Evolutionary conservation across 2,888 invertebrate genomes (phyloP), one percentile per base, ranked within the genome.

Genomic region (Sympetrum striolatum): DNA sequence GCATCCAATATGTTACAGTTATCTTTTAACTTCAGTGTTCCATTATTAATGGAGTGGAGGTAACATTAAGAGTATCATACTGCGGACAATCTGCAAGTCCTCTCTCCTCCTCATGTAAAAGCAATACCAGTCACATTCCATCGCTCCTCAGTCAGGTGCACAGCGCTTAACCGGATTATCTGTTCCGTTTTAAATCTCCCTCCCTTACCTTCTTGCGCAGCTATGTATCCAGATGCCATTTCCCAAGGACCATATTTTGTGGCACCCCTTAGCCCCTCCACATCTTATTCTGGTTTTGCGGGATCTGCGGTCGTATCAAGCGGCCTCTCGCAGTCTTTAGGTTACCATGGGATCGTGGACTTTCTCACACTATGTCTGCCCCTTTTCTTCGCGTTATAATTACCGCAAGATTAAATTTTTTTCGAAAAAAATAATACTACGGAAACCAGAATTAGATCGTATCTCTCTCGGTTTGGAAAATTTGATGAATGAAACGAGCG

Each of bases 301-400:
- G 86, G 37, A 64, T 86, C 60, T 86, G 86, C 37, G 86, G 86
- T 86, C 86, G 37, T 60, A 37, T 86, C 60, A 86, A 18, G 60
- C 86, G n/a, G 86, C 86, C 37, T 86, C 60, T 86, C 86, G 35
- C 25, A 82, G 82, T 82, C 86, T 60, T 86, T 86, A 60, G 86
- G 86, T 86, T 86, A 86, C 86, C 86, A 86, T 86, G 86, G 39
- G 86, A 86, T n/a, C 60, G 86, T 86, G 60, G 86, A 86, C 60
- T 86, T 86, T 86, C 86, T 86, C 86, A 86, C 86, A 86, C 60
- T 86, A 60, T 86, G 37, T 60, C 86, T 64, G 58, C 35, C 37
- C 60, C 35, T 58, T 86, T 86, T 37, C 22, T 14, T 37, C n/a
- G 12, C 37, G 60, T n/a, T 86, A 64, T 86, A 37, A 86, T 86